These are phyloP conservation scores for Planiliza haematocheilus DNA, from an alignment of 2,113 vertebrate genomes.

Conservation along the genomic window DNA sequence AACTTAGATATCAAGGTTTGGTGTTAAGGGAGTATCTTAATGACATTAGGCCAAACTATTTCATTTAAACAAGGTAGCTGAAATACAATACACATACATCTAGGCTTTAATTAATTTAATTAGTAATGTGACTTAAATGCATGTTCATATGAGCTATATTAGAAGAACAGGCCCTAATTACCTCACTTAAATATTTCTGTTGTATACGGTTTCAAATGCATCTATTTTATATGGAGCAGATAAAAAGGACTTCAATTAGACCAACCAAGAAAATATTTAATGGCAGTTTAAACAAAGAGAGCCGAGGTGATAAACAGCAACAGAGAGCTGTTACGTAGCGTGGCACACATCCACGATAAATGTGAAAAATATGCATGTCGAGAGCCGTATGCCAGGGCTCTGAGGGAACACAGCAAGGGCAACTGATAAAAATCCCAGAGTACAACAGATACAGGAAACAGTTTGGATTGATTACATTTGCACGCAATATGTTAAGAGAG, in stretches of 20 bases:
- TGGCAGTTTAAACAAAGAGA: slow-evolving; percentile 8
- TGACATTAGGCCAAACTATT: not conserved
- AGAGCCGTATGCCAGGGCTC: not conserved
- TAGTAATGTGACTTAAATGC: no score
- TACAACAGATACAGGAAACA: not conserved
- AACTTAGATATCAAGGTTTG: slow-evolving; percentile 71
- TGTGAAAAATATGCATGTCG: slow-evolving; percentile 6
- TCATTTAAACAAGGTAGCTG: not conserved
- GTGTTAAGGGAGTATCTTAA: slow-evolving; percentile 14
- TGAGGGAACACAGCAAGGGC: not conserved
- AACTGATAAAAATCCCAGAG: not conserved
- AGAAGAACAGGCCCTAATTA: no score
- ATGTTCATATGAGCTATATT: no score
- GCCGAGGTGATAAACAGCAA: not conserved
- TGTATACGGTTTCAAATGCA: not conserved
- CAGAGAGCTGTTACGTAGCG: not conserved
- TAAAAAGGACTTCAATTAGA: no score
- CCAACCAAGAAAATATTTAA: not conserved
- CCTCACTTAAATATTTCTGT: no score
- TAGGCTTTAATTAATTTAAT: no score
- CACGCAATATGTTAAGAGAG: not conserved
- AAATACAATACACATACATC: no score
- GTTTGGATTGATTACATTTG: not conserved
- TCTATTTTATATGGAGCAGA: no score
- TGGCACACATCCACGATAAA: slow-evolving; percentile 1